Evolutionary conservation across 2,888 invertebrate genomes (phyloP), one percentile per base, ranked within the genome.

Genomic region (Pelosia muscerda): DNA sequence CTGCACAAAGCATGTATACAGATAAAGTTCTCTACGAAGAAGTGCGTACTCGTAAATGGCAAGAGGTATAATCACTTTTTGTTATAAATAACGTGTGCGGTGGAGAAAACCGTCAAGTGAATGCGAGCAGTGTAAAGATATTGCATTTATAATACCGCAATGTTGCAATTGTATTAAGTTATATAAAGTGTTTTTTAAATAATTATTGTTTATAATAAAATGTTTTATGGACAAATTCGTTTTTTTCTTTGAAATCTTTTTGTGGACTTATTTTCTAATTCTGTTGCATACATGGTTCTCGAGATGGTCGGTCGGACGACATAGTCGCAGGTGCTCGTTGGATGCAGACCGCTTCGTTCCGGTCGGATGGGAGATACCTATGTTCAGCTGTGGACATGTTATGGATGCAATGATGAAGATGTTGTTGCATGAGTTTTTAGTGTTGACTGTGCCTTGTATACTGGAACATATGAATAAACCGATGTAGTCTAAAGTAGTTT

Each of bases 141-240:
- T 88, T 91, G 93, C 93, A 93, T 93, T 93, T 93, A 91, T 90
- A 86, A 87, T 85, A 87, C 86, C 88, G 88, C 90, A 91, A 90
- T 89, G 90, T 92, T 91, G 91, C 89, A 89, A 90, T 91, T 90
- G 90, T 81, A 79, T 71, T 92, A 88, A 88, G 88, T 90, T 89
- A 86, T 90, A 88, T 90, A 81, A 84, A 86, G 88, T 90, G 89
- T 92, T 91, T 92, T 92, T 90, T 89, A 88, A 83, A 84, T 88
- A 89, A 92, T 93, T 92, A 93, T 94, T 94, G 94, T 94, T 94
- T 94, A 89, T 92, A 94, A 92, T 94, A 94, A 94, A 94, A 92
- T 88, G 92, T 92, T 93, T 91, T 92, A 92, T 87, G 84, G 79
- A 86, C 68, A 78, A 13, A 57, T 1, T 42, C 68, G 10, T 70